phyloP scores from a whole-genome alignment of 2,113 vertebrate species.

The Gobius niger region DNA sequence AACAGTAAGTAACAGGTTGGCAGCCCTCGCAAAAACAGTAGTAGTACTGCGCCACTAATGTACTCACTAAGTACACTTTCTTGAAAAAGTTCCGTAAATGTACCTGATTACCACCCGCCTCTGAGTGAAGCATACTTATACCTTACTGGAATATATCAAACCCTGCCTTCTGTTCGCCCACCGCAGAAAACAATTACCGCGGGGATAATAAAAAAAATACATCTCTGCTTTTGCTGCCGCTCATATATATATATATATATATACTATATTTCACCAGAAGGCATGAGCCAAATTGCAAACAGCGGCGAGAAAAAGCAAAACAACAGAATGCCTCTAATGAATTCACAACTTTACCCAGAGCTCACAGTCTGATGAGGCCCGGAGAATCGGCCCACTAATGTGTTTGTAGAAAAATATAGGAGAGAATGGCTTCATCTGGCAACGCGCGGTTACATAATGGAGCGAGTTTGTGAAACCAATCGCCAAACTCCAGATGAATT shows the following conservation, averaged over 20 bases:
- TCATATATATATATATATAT: no score
- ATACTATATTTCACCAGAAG: slow-evolving; percentile 5
- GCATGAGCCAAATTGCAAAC: slow-evolving; percentile 5
- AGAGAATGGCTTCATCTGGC: neutral
- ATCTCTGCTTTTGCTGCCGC: neutral
- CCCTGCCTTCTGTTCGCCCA: neutral
- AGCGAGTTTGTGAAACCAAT: neutral
- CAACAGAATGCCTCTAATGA: slow-evolving; percentile 9
- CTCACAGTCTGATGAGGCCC: slow-evolving; percentile 5
- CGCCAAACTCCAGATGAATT: neutral
- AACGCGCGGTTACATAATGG: neutral
- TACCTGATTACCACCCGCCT: neutral
- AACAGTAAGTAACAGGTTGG: no score
- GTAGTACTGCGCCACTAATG: no score
- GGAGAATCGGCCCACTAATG: neutral
- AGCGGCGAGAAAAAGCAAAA: neutral
- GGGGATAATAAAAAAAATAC: neutral
- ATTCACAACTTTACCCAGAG: slow-evolving; percentile 6
- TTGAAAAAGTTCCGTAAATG: neutral
- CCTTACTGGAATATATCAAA: slow-evolving; percentile 2
- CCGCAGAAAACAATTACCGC: slow-evolving; percentile 1
- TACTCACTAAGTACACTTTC: neutral
- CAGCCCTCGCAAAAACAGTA: no score
- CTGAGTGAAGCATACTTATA: neutral
- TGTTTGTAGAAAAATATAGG: neutral